Conservation (phyloP, 2,797 vertebrate genomes). For the Hafferia zeledoni region DNA sequence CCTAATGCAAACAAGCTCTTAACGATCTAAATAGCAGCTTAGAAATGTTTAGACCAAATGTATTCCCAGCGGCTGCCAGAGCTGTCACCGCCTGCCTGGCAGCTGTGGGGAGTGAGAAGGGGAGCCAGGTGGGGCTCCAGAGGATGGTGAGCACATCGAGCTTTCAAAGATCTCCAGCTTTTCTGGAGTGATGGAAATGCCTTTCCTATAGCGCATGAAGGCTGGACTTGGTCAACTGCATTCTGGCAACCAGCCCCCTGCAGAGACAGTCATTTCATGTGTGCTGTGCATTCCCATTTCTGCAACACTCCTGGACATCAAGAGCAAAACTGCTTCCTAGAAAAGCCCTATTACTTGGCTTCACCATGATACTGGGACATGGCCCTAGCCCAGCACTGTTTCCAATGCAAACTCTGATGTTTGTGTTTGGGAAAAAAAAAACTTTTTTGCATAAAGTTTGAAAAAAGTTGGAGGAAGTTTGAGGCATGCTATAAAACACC, state of each 20-base stretch:
- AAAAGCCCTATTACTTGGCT: neutral
- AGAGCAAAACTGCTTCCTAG: neutral
- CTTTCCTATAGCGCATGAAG: accelerated
- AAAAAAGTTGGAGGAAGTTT: neutral
- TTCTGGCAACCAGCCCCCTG: neutral
- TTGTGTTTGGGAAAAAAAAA: neutral
- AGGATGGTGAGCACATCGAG: neutral
- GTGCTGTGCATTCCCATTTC: neutral
- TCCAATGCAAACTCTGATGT: neutral
- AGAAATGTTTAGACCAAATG: neutral
- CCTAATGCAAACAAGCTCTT: neutral
- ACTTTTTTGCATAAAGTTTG: neutral
- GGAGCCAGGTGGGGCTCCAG: neutral
- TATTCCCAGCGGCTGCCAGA: neutral
- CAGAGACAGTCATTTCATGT: accelerated
- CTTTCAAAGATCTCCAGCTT: neutral
- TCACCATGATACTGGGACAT: neutral
- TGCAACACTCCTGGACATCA: neutral
- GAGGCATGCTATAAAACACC: neutral
- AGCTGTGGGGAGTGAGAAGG: neutral
- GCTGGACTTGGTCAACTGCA: neutral
- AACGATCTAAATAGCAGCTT: neutral
- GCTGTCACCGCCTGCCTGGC: neutral
- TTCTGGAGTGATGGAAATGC: neutral
- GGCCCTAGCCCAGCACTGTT: neutral